Evolutionary conservation across 1,140 invertebrate genomes (phyloP).

Genomic region (Pseudomyrmex cubaensis): DNA sequence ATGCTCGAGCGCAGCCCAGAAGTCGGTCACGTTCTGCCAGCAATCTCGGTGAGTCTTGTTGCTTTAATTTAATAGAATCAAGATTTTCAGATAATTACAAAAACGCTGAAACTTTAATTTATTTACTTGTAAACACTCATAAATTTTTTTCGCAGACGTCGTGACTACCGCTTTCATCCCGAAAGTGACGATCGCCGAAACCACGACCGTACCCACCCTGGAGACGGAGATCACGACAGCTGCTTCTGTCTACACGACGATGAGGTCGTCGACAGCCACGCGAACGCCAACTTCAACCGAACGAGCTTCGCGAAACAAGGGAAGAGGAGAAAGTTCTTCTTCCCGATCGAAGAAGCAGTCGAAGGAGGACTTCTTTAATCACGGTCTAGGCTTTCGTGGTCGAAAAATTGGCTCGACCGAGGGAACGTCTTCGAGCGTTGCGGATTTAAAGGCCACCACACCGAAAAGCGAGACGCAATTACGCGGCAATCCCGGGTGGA

Average conservation of each 20-base stretch:
- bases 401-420: constrained; percentile 68
- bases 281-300: constrained; percentile 18
- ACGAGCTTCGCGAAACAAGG: constrained; percentile 21
- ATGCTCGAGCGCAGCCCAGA: constrained; percentile 54
- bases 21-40: constrained; percentile 42
- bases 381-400: constrained; percentile 81
- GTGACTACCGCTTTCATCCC: constrained; percentile 26
- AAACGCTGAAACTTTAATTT: too few relatives aligned
- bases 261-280: constrained; percentile 8
- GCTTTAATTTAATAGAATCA: background rate
- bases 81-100: too few relatives aligned
- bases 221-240: constrained; percentile 15
- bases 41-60: constrained; percentile 1
- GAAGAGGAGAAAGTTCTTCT: constrained; percentile 34
- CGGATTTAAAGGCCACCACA: constrained; percentile 20
- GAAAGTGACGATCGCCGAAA: constrained; percentile 12
- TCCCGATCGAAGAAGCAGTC: constrained; percentile 29
- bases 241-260: background rate
- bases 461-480: constrained; percentile 32
- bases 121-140: too few relatives aligned
- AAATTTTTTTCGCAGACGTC: constrained; percentile 10
- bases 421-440: background rate
- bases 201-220: constrained; percentile 2
- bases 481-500: constrained; percentile 79
- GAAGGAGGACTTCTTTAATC: constrained; percentile 82